Evolutionary conservation across 2,113 vertebrate genomes (phyloP).

Genomic region (Spilogale gracilis): DNA sequence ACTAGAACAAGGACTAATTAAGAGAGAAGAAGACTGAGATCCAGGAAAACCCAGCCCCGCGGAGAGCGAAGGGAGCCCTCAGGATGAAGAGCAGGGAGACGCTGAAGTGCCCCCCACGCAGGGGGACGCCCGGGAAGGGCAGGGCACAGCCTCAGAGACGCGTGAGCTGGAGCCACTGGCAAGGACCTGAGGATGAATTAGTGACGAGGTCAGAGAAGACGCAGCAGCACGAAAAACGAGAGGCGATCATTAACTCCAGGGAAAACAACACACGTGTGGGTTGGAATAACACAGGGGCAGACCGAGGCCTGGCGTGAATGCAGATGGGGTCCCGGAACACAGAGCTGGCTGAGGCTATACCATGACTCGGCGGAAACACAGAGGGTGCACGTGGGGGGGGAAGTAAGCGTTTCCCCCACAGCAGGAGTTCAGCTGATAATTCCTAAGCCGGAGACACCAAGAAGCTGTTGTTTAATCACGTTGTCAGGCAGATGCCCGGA

Average conservation of each 20-base stretch:
- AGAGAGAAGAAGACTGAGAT: not conserved
- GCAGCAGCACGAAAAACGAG: not conserved
- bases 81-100: not conserved
- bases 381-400: not conserved
- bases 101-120: no score
- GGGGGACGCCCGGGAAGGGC: no score
- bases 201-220: conserved; percentile 1
- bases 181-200: not conserved
- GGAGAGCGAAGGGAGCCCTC: not conserved
- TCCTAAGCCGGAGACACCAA: not conserved
- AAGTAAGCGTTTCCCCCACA: not conserved
- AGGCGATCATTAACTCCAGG: conserved; percentile 53
- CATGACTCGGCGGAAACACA: no score
- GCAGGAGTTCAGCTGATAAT: no score
- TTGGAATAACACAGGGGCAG: not conserved
- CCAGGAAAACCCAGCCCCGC: not conserved
- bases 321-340: not conserved
- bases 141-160: not conserved
- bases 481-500: accelerated
- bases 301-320: not conserved
- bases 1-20: not conserved
- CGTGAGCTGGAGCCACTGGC: not conserved
- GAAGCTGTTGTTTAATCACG: not conserved
- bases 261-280: not conserved
- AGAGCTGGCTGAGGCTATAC: not conserved